Base-by-base conservation (phyloP, 2,797 vertebrate genomes). In the Gymnoscopelus microlampas region DNA sequence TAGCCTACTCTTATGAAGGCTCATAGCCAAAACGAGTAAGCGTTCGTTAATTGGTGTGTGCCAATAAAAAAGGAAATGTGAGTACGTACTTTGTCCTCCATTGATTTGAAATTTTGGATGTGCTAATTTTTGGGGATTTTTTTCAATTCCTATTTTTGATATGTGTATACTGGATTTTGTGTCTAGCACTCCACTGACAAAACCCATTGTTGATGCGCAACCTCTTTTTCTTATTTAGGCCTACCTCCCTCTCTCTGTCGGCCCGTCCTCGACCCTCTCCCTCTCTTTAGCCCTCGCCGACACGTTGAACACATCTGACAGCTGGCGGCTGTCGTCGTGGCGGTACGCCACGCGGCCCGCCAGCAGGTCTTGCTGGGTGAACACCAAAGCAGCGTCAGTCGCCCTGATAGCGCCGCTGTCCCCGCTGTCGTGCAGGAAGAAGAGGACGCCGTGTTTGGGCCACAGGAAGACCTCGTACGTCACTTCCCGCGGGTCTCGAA, bases 301-400 rank as follows among this genome's bases (percentile, higher is more conserved):
- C 64, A 97, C 85, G 67, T 95, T 95, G 85, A 99, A 95, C 5
- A 65, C 60, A 63, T 98, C 96, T 9, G 55, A 70, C 63, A 95
- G 81, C 73, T 88, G 87, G 24, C 85, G 87, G 73, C 93, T 88
- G 64, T 94, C 86, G 0, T 94, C 91, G 2, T 98, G 96, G 7
- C 53, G 90, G 64, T 97, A 98, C 0, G 69, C 83, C 71, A 98
- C 87, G 0, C 32, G 79, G 0, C 93, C 93, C 2, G 69, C 87
- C 57, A 89, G 89, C 78, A 97, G 59, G 79, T 97, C 95, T 65
- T 67, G 73, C 47, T 94, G 95, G 6, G 95, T 96, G 83, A 98
- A 99, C 3, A 78, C 86, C 48, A 81, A 80, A 59, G 87, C 76
- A 1, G 70, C 32, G 1, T 87, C 68, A 53, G 85, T 61, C 57